phyloP scores from a whole-genome alignment of 2,797 vertebrate genomes.

The Hylomyscus alleni region DNA sequence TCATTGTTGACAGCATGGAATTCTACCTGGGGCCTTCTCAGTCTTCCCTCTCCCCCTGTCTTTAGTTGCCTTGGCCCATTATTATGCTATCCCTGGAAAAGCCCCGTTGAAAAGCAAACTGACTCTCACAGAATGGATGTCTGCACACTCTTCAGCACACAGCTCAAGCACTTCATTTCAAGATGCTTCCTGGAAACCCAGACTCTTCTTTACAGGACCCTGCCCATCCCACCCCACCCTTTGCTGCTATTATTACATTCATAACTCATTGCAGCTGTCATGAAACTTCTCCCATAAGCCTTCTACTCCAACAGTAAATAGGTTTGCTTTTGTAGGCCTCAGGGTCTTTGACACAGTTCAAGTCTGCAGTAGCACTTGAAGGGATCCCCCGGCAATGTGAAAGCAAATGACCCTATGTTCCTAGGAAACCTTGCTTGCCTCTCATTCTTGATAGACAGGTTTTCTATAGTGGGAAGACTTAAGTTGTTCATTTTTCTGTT shows the following conservation, averaged over 20 bases:
- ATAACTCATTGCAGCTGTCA: not conserved
- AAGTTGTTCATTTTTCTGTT: constrained; percentile 11
- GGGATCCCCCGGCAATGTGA: not conserved
- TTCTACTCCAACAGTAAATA: not conserved
- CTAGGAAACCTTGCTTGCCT: not conserved
- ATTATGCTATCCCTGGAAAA: not conserved
- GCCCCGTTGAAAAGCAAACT: not conserved
- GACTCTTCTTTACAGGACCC: not conserved
- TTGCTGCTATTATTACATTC: not conserved
- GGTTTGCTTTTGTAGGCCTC: not conserved
- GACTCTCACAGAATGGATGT: not conserved
- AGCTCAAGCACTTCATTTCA: not conserved
- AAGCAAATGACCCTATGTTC: constrained; percentile 8
- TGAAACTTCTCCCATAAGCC: not conserved
- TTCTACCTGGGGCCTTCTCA: not conserved
- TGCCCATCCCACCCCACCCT: not conserved
- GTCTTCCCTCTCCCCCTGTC: not conserved
- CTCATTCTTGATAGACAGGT: not conserved
- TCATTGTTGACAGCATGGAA: not conserved
- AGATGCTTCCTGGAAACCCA: not conserved
- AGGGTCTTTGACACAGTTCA: not conserved
- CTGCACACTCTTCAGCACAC: rapidly evolving
- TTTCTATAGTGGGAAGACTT: not conserved
- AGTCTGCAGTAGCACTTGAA: not conserved
- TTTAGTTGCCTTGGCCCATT: not conserved